Evolutionary conservation across 2,797 vertebrate species (phyloP), one percentile per base, ranked within the genome.

Genomic region (Gila robusta): DNA sequence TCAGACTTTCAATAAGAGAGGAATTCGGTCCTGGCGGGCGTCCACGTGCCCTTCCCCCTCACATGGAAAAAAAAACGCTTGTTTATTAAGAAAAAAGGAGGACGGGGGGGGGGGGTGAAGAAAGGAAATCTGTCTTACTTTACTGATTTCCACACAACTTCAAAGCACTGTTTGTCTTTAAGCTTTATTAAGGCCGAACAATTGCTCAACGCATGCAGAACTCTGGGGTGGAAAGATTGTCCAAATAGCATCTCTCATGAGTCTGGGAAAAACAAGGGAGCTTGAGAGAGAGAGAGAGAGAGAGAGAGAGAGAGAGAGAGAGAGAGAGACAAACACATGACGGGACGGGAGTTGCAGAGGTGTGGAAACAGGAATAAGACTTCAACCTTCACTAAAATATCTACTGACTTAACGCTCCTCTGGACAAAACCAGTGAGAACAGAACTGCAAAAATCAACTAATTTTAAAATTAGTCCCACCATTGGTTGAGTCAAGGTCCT

Each of bases 1-100:
- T 93, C 89, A 89, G 94, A 79, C 94, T 95, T 95, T 94, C 95
- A 96, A 95, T 94, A 95, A 95, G 93, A 91, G 86, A 90, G 94
- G 94, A 95, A 95, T 95, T 95, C 92, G 91, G 93, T 89, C 86
- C 90, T 95, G 94, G 95, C 92, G 5, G 28, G 72, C 82, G 89
- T 93, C 95, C 95, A 95, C 59, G 84, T 47, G 77, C 79, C 82
- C 88, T 82, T 77, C 64, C 89, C 83, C 73, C n/a, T 52, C 47
- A 59, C 89, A 90, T 41, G 90, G 17, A 90, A 94, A 95, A 35
- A 35, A 32, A 94, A 95, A 94, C 86, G 90, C 93, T 94, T 93
- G 92, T 94, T 95, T 94, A 92, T 94, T 93, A 93, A 94, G 92
- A 94, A 93, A 94, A 91, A 92, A 91, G 94, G 92, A 89, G 92